These are phyloP conservation scores for Ariopsis seemanni DNA, from an alignment of 2,113 vertebrate genomes.

Conservation along the genomic window DNA sequence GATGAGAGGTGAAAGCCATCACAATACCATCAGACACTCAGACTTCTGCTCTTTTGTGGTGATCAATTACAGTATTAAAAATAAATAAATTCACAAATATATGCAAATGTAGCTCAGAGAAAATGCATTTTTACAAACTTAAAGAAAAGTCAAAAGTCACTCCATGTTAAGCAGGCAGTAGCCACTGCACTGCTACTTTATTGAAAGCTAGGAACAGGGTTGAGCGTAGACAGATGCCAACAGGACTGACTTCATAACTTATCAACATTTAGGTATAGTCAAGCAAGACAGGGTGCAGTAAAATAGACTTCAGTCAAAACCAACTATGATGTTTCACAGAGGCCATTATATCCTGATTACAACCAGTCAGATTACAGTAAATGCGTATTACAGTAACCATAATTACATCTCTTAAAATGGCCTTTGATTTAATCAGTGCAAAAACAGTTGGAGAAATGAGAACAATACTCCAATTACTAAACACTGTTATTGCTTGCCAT, in stretches of 20 bases:
- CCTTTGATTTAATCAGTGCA: slow-evolving; percentile 4
- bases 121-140: background rate
- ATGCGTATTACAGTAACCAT: background rate
- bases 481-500: slow-evolving; percentile 15
- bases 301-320: slow-evolving; percentile 15
- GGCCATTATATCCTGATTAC: background rate
- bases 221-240: slow-evolving; percentile 1
- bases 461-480: slow-evolving; percentile 4
- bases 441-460: background rate
- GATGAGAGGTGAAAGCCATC: background rate
- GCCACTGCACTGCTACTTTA: slow-evolving; percentile 44
- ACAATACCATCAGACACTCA: background rate
- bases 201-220: slow-evolving; percentile 42
- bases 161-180: slow-evolving; percentile 32
- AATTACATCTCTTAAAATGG: background rate
- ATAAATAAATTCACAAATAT: background rate
- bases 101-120: background rate
- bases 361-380: background rate
- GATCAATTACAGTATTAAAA: background rate
- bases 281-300: slow-evolving; percentile 18
- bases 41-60: background rate
- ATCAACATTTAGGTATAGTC: slow-evolving; percentile 19
- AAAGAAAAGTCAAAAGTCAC: background rate
- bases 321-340: slow-evolving; percentile 23
- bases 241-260: slow-evolving; percentile 1